Evolutionary conservation across 2,888 invertebrate genomes (phyloP).

Genomic region (Epirrita christyi): DNA sequence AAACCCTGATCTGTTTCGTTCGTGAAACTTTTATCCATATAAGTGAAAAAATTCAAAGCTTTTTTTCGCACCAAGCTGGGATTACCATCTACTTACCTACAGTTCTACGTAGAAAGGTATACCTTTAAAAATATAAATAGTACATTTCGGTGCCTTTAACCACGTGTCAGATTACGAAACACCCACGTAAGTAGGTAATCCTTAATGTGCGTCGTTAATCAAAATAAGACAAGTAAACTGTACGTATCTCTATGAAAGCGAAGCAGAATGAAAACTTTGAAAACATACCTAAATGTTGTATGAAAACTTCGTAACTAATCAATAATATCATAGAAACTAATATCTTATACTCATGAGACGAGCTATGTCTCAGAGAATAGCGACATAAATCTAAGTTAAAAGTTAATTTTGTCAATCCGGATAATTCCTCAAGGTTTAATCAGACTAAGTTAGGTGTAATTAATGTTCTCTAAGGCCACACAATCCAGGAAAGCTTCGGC

Average conservation of each 20-base stretch:
- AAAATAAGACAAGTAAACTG: constrained; percentile 8
- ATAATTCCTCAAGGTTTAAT: constrained; percentile 85
- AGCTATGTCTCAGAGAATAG: constrained; percentile 40
- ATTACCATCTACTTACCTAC: constrained; percentile 15
- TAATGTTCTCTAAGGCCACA: constrained; percentile 84
- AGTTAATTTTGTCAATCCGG: constrained; percentile 84
- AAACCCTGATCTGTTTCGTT: constrained; percentile 5
- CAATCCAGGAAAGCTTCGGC: constrained; percentile 81
- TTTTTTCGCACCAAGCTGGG: constrained; percentile 12
- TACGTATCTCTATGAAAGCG: neutral
- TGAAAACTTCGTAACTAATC: too few species aligned
- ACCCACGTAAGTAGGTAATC: constrained; percentile 21
- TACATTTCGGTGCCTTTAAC: neutral
- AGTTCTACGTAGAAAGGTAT: neutral
- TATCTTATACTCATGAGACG: neutral
- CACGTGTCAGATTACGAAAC: constrained; percentile 27
- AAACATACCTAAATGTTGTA: neutral
- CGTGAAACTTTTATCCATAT: constrained; percentile 18
- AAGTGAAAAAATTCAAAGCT: constrained; percentile 14
- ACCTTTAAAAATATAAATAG: constrained; percentile 1
- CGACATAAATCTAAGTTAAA: constrained; percentile 82
- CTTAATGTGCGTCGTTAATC: constrained; percentile 24
- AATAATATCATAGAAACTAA: too few species aligned
- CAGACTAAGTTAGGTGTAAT: constrained; percentile 84
- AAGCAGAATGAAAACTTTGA: too few species aligned